These are phyloP conservation scores for Thumatha senex DNA, from an alignment of 2,888 invertebrate genomes.

Conservation along the genomic window DNA sequence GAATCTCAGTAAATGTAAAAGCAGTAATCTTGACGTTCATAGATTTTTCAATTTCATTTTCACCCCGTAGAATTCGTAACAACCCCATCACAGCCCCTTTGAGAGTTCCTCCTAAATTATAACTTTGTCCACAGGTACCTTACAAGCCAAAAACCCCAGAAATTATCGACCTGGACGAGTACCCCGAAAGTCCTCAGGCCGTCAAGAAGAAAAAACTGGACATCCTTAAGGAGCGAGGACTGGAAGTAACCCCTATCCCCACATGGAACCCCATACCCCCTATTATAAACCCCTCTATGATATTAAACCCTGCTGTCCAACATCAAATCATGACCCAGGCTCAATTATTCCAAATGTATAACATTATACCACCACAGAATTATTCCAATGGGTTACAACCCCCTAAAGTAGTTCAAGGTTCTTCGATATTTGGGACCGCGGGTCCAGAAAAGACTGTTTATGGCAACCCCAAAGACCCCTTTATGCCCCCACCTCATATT, in stretches of 20 bases:
- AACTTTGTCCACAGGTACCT: constrained; percentile 68
- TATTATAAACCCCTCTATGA: constrained; percentile 39
- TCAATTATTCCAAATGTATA: constrained; percentile 71
- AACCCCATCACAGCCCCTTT: no score
- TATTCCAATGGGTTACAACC: constrained; percentile 60
- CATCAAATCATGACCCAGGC: constrained; percentile 79
- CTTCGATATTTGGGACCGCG: constrained; percentile 84
- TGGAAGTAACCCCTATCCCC: constrained; percentile 88
- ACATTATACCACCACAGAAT: constrained; percentile 54
- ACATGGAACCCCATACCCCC: constrained; percentile 41
- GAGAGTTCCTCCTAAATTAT: neutral
- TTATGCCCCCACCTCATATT: constrained; percentile 81
- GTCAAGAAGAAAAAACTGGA: constrained; percentile 88
- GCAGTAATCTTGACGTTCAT: no score
- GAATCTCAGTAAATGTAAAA: no score
- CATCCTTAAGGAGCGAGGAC: constrained; percentile 88
- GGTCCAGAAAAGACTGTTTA: constrained; percentile 86
- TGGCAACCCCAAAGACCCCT: constrained; percentile 88
- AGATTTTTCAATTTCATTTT: no score
- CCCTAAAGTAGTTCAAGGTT: constrained; percentile 85
- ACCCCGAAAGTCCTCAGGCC: constrained; percentile 73
- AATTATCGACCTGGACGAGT: constrained; percentile 85
- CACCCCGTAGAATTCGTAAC: no score
- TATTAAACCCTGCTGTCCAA: constrained; percentile 69
- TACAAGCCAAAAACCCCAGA: constrained; percentile 86